These are phyloP conservation scores for Tichodroma muraria DNA, from an alignment of 2,113 vertebrate genomes.

Conservation along the genomic window DNA sequence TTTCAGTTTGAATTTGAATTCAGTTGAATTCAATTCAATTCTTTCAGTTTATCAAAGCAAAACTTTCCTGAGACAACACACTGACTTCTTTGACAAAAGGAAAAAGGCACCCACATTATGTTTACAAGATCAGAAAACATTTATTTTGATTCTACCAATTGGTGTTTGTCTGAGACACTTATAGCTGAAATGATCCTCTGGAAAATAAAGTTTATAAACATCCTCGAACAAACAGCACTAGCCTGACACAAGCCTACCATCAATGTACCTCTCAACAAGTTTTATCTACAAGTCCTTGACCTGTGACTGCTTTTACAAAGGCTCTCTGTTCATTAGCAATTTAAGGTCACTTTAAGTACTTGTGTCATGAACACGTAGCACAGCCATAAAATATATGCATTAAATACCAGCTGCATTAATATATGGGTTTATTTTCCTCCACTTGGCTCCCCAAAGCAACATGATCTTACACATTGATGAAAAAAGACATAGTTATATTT, in stretches of 20 bases:
- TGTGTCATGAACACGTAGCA: slow-evolving; percentile 77
- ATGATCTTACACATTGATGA: background rate
- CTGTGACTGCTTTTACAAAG: slow-evolving; percentile 72
- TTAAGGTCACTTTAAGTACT: slow-evolving; percentile 68
- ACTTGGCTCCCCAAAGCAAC: slow-evolving; percentile 41
- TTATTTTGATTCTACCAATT: background rate
- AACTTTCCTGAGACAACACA: background rate
- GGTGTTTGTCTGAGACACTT: background rate
- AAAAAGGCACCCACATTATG: background rate
- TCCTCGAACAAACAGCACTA: background rate
- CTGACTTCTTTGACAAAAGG: background rate
- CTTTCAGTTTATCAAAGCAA: background rate
- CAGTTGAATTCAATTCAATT: no score
- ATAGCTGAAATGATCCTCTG: background rate
- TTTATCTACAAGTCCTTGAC: slow-evolving; percentile 77
- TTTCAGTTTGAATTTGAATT: no score
- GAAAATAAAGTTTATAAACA: slow-evolving; percentile 44
- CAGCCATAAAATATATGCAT: slow-evolving; percentile 19
- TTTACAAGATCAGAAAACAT: background rate
- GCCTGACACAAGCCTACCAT: slow-evolving; percentile 21
- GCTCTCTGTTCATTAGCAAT: slow-evolving; percentile 73
- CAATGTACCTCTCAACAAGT: slow-evolving; percentile 34
- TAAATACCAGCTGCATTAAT: slow-evolving; percentile 70
- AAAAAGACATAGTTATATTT: slow-evolving; percentile 41
- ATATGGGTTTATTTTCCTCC: slow-evolving; percentile 62